Percentiles rank a stretch among this genome's conserved stretches.
Conservation (phyloP, 2,888 invertebrate genomes). For the Tetragonisca angustula region DNA sequence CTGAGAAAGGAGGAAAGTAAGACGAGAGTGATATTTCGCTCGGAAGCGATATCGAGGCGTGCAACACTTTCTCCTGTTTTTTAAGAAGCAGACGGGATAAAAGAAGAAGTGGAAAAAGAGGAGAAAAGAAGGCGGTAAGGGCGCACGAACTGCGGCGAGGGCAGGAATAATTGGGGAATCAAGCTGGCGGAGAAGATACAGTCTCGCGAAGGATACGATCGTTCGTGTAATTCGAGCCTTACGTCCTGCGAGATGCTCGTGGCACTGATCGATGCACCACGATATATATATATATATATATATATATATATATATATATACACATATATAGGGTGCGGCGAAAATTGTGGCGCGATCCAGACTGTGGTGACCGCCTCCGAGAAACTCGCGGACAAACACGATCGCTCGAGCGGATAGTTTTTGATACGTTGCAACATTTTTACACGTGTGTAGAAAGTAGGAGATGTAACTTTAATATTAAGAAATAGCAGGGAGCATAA, state of each 20-base stretch:
- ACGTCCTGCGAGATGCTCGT: slow-evolving; percentile 47
- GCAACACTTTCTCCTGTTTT: slow-evolving; percentile 43
- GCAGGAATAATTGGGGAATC: slow-evolving; percentile 55
- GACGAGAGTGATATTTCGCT: neutral
- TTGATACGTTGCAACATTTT: too few relatives aligned
- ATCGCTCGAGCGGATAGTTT: too few relatives aligned
- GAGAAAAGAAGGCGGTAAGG: slow-evolving; percentile 25
- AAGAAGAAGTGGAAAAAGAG: slow-evolving; percentile 39
- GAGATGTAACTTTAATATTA: too few relatives aligned
- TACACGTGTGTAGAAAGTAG: too few relatives aligned
- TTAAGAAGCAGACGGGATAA: slow-evolving; percentile 28
- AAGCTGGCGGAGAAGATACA: slow-evolving; percentile 42
- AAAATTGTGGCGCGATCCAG: slow-evolving; percentile 31
- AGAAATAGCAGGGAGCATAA: too few relatives aligned
- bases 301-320: too few relatives aligned
- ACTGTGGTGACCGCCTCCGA: too few relatives aligned
- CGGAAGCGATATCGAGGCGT: slow-evolving; percentile 4
- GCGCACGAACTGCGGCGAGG: slow-evolving; percentile 30
- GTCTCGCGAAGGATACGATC: slow-evolving; percentile 45
- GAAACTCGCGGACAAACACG: too few relatives aligned
- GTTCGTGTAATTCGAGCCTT: slow-evolving; percentile 57
- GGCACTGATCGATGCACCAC: slow-evolving; percentile 59
- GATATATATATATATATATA: slow-evolving; percentile 11
- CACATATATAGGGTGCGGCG: slow-evolving; percentile 29
- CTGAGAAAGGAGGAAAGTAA: neutral